A percentile compares a stretch with the other conserved stretches of the same genome.
These are phyloP conservation scores for Sarcophaga carnaria DNA, from an alignment of 2,888 invertebrate genomes.

Conservation along the genomic window DNA sequence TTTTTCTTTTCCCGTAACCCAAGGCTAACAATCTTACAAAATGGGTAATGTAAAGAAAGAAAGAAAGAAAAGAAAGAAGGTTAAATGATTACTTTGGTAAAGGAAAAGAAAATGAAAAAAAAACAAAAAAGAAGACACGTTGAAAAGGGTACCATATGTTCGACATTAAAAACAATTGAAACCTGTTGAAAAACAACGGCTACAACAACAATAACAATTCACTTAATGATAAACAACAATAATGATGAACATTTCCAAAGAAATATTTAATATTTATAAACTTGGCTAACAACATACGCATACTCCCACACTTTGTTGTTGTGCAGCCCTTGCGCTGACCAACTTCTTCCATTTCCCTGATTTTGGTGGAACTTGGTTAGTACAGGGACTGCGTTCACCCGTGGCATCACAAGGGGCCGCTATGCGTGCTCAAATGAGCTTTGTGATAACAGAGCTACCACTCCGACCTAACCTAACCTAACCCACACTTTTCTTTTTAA, in stretches of 20 bases:
- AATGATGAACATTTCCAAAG: conserved; percentile 8
- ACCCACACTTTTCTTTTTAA: background rate
- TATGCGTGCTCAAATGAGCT: too few relatives aligned
- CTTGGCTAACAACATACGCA: background rate
- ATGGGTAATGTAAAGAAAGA: background rate
- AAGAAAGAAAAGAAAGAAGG: background rate
- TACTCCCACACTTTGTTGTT: background rate
- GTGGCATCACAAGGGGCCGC: too few relatives aligned
- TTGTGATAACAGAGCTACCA: too few relatives aligned
- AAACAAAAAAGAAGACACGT: conserved; percentile 24
- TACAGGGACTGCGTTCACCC: too few relatives aligned
- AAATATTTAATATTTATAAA: conserved; percentile 1
- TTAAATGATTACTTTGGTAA: background rate
- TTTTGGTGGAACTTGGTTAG: too few relatives aligned
- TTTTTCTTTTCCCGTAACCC: conserved; percentile 11
- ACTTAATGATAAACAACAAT: background rate
- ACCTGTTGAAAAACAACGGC: conserved; percentile 40
- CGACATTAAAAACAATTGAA: conserved; percentile 28
- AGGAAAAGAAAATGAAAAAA: background rate
- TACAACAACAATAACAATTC: background rate
- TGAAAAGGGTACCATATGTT: conserved; percentile 42
- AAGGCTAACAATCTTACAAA: background rate
- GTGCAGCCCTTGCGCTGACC: too few relatives aligned
- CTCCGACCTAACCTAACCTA: too few relatives aligned
- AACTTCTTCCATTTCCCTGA: too few relatives aligned